Conservation (phyloP, 2,113 vertebrate species). For the Eretmochelys imbricata region DNA sequence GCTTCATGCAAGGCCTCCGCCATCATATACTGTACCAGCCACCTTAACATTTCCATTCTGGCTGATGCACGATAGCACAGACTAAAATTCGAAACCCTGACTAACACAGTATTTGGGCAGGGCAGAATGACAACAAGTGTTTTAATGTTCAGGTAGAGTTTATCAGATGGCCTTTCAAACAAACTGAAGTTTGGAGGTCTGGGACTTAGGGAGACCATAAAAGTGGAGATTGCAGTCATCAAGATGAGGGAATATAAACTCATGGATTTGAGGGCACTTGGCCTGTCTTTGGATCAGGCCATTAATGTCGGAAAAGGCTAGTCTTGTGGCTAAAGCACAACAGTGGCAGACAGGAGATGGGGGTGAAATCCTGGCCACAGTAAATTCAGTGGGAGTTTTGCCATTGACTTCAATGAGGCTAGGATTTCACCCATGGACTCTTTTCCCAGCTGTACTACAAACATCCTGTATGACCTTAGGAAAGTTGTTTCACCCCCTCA, state of each 20-base stretch:
- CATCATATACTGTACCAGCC: conserved; percentile 35
- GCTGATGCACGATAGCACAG: background rate
- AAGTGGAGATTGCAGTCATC: background rate
- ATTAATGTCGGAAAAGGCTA: background rate
- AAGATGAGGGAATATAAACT: background rate
- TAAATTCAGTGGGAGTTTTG: background rate
- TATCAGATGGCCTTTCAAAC: conserved; percentile 8
- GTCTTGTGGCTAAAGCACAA: conserved; percentile 4
- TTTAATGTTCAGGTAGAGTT: conserved; percentile 20
- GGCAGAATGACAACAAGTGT: background rate
- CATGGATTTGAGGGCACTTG: background rate
- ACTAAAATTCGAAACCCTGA: conserved; percentile 18
- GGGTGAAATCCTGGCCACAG: background rate
- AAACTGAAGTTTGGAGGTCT: background rate
- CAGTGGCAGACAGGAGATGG: background rate
- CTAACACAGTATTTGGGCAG: background rate
- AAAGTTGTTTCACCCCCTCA: background rate
- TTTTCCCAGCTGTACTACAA: background rate
- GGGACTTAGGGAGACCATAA: conserved; percentile 14
- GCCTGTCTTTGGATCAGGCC: background rate
- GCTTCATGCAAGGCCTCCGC: conserved; percentile 64
- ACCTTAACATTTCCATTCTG: conserved; percentile 64
- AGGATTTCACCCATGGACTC: background rate
- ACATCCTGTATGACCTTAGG: background rate
- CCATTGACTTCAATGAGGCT: background rate